These are phyloP conservation scores for Protobothrops flavoviridis DNA, from an alignment of 2,113 vertebrate genomes.

Conservation along the genomic window DNA sequence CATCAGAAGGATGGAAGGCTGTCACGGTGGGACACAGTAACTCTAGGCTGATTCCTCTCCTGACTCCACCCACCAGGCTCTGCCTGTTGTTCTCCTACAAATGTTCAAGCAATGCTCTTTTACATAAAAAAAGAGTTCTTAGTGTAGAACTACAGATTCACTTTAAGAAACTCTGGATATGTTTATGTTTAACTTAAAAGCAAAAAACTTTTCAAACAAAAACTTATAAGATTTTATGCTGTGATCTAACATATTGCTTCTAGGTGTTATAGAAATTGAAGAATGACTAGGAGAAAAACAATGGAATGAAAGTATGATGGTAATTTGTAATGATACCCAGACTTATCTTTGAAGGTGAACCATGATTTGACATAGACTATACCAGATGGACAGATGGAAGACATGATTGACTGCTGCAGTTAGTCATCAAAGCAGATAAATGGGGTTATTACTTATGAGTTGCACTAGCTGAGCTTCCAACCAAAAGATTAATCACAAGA, in stretches of 20 bases:
- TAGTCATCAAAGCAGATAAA: constrained; percentile 32
- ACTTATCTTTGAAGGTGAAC: constrained; percentile 36
- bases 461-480: constrained; percentile 17
- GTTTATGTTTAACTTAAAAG: neutral
- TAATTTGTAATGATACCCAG: constrained; percentile 36
- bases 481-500: constrained; percentile 26
- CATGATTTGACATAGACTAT: constrained; percentile 20
- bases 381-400: constrained; percentile 26
- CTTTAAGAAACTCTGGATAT: neutral
- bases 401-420: constrained; percentile 40
- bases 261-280: neutral
- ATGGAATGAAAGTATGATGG: constrained; percentile 26
- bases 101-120: neutral
- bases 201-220: neutral
- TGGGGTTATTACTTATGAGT: constrained; percentile 30
- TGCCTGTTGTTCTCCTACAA: neutral
- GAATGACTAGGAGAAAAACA: constrained; percentile 20
- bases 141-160: neutral
- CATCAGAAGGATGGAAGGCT: too few relatives aligned
- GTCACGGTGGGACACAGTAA: neutral
- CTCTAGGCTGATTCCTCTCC: neutral
- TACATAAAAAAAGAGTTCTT: neutral
- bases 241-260: neutral
- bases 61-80: neutral
- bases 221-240: neutral